phyloP scores from a whole-genome alignment of 2,113 vertebrate species.

The mouse (Mus musculus) region GRCm39 chr10:114356001-114356500 shows the following conservation, averaged over 20 bases:
- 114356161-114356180: conserved; percentile 1
- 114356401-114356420: conserved; percentile 51
- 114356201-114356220: conserved; percentile 58
- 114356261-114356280: conserved; percentile 76
- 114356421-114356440: neutral
- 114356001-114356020: conserved; percentile 47
- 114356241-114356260: conserved; percentile 77
- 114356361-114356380: neutral
- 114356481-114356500: conserved; percentile 38
- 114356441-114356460: conserved; percentile 13
- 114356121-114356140: conserved; percentile 52
- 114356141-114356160: conserved; percentile 66
- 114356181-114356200: conserved; percentile 53
- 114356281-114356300: conserved; percentile 75
- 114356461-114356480: conserved; percentile 37
- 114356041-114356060: neutral
- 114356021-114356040: conserved; percentile 67
- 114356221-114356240: conserved; percentile 78
- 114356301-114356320: conserved; percentile 64
- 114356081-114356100: conserved; percentile 51
- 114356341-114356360: conserved; percentile 18
- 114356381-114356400: conserved; percentile 56
- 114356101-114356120: conserved; percentile 46
- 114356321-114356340: conserved; percentile 69
- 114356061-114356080: conserved; percentile 65